Base-by-base conservation (phyloP, 2,888 invertebrate genomes). In the Iphiclides podalirius region DNA sequence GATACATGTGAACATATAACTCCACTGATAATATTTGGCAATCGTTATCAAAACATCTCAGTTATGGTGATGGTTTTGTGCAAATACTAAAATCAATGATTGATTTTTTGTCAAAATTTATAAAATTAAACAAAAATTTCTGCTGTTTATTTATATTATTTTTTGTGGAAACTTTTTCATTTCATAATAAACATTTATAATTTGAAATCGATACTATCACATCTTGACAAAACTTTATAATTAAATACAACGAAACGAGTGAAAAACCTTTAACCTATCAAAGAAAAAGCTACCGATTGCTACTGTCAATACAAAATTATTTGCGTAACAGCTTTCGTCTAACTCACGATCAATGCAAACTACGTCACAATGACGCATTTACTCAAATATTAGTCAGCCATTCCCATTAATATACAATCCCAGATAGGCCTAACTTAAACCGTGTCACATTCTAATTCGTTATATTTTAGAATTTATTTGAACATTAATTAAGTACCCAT, bases 331-430 rank as follows among this genome's bases (percentile, higher is more conserved):
- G 28, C 9, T 20, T 12, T 12, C 38, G 31, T 42, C 38, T 42
- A 48, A 45, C 53, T 34, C 46, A 53, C 53, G 61, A 67, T 68
- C 66, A 63, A 69, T 65, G 58, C 59, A 54, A 55, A 49, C 64
- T 67, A 70, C 68, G 70, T 69, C 70, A 66, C 52, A 28, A 52
- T 66, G 67, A 70, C 63, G 63, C 54, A 53, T 45, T 49, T 31
- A 55, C 39, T 55, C 40, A 43, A 42, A 54, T 52, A 37, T 47
- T 43, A 54, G 34, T 40, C 31, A 34, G 15, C 20, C 26, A 13
- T 16, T 23, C 45, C 31, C 39, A 36, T 41, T 49, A 41, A 38
- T 31, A 34, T 16, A 28, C 23, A 26, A 16, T 44, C 15, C 26
- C 46, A 35, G 43, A 46, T 41, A 47, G 23, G 37, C 23, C 28